phyloP scores from a whole-genome alignment of 2,113 vertebrate genomes.

The Ifrita kowaldi region DNA sequence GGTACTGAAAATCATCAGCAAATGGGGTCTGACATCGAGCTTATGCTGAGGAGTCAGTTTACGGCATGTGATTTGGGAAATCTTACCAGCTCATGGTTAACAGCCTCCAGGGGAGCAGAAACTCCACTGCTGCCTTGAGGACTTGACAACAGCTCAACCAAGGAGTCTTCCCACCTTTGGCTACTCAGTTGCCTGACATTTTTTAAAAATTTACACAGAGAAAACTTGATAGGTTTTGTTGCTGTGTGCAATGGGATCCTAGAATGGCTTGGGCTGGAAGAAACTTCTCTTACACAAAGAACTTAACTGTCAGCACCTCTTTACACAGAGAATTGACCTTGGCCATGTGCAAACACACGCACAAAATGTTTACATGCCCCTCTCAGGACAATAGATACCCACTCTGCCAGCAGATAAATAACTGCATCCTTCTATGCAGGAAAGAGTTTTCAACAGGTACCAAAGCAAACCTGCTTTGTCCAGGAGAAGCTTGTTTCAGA shows the following conservation, averaged over 20 bases:
- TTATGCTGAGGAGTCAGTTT: not conserved
- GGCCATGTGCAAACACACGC: not conserved
- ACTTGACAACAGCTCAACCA: not conserved
- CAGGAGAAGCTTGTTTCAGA: not conserved
- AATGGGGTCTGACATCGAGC: accelerated
- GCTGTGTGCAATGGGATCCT: not conserved
- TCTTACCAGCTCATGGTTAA: not conserved
- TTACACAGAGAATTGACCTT: not conserved
- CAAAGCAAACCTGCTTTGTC: not conserved
- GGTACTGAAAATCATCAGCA: not conserved
- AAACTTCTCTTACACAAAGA: not conserved
- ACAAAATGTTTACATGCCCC: accelerated
- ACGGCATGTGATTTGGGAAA: not conserved
- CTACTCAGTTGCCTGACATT: not conserved
- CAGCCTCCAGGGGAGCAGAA: accelerated
- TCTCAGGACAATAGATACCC: not conserved
- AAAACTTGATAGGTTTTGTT: not conserved
- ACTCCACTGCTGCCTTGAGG: not conserved
- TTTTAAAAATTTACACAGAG: not conserved
- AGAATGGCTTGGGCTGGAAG: not conserved
- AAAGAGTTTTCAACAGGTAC: not conserved
- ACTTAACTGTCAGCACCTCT: not conserved
- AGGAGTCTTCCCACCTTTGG: not conserved
- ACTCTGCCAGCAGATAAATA: not conserved
- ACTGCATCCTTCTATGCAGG: not conserved